These are phyloP conservation scores for Phataginus tricuspis DNA, from an alignment of 2,797 vertebrate species.

Conservation along the genomic window DNA sequence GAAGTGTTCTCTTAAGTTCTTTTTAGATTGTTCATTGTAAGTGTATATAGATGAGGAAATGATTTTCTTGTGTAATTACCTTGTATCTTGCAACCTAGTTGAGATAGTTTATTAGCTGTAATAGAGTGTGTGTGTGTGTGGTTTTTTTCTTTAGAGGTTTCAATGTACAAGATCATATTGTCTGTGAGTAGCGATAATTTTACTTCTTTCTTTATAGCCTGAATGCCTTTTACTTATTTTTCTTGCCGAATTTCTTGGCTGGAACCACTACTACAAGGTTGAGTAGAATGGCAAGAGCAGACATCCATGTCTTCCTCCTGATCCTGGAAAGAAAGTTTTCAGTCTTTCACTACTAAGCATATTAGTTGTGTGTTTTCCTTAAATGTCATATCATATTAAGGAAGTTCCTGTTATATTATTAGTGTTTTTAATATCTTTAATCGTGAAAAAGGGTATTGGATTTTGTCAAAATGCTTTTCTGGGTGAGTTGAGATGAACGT, in stretches of 20 bases:
- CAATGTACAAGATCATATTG: not conserved
- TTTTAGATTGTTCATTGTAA: not conserved
- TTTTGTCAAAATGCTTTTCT: conserved; percentile 16
- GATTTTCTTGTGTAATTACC: not conserved
- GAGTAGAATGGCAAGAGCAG: not conserved
- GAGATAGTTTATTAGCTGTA: not conserved
- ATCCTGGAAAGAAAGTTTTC: not conserved
- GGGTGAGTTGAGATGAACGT: not conserved
- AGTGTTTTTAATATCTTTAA: not conserved
- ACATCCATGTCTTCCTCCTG: not conserved
- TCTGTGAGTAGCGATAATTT: not conserved
- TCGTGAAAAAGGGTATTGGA: not conserved
- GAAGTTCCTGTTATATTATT: not conserved
- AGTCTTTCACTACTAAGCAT: not conserved
- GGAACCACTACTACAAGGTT: not conserved
- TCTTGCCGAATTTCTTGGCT: not conserved
- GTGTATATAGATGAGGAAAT: not conserved
- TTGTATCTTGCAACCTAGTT: not conserved
- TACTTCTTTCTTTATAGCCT: not conserved
- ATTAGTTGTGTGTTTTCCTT: not conserved
- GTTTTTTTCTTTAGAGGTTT: not conserved
- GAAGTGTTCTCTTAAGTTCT: conserved; percentile 25
- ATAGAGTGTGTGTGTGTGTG: not conserved
- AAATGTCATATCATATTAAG: not conserved
- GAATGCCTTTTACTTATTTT: not conserved